Base-by-base conservation (phyloP, 2,113 vertebrate species). In the Ceyx margarethae region DNA sequence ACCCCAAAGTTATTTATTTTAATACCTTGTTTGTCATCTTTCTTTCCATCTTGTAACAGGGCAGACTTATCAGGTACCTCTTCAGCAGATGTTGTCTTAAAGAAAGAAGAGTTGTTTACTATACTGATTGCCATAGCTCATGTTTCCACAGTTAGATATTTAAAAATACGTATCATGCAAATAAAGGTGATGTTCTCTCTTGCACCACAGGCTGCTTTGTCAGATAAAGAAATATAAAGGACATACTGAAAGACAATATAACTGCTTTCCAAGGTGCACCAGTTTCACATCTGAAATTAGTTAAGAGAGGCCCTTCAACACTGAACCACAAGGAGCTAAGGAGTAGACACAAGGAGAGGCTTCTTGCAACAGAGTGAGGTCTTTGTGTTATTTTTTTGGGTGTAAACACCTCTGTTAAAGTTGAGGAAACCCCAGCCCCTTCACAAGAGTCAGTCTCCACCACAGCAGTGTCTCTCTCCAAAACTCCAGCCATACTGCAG, bases 11-110 rank as follows among this genome's bases (percentile, higher is more conserved):
- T 21, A 76, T 48, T 94, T 93, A 50, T 81, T 93, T 84, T 40
- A 91, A 69, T 98, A 98, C 98, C 98, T 98, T 97, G 95, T 76
- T 97, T 97, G 66, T 98, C 97, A 94, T 97, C 97, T 81, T 94
- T 95, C 83, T 95, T 94, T 65, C 79, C 85, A 72, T 97, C 97
- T 86, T 97, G 95, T 62, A 90, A 79, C 78, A 95, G 46, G n/a
- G 79, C 90, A 91, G 97, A 92, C 60, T 97, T 97, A 67, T 97
- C 97, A 65, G 96, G 48, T 85, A 84, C 65, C 68, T 97, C 97
- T 95, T 98, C 98, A 96, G 90, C 48, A 86, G 97, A 87, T 15
- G 93, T 61, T 74, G 97, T 97, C 97, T 98, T 93, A 69, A 96
- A 94, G 90, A 95, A 94, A 96, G 56, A 54, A 93, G 83, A 90